Evolutionary conservation across 2,888 invertebrate species (phyloP), one percentile per base, ranked within the genome.

Genomic region (Lordiphosa andalusiaca): DNA sequence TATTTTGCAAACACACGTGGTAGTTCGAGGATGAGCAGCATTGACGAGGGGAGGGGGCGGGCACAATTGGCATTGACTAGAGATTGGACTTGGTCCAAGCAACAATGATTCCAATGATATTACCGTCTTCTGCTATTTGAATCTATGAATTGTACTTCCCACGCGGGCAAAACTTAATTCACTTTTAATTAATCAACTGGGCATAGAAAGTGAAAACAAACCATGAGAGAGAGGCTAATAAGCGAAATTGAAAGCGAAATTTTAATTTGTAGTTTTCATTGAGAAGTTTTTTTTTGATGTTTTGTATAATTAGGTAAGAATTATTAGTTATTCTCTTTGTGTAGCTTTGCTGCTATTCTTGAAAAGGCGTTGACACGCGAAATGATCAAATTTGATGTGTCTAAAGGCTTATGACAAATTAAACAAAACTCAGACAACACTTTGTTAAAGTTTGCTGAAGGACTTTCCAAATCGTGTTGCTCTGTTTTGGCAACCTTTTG

Each of bases 1-100:
- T 55, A 30, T 33, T 44, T 47, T 47, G 46, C 46, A 36, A 30
- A 19, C 62, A 61, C 62, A 62, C 62, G 47, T 61, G 61, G 50
- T 33, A 1, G 42, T 4, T 10, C 13, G 16, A 21, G 58, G 74
- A 67, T 74, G 60, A 60, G 67, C 56, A 52, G 47, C 71, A 63
- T 64, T 61, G 72, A 44, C 16, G 16, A 2, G 16, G 25, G 16
- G 33, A n/a, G n/a, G n/a, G n/a, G n/a, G n/a, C n/a, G n/a, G n/a
- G n/a, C n/a, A 59, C 51, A 30, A 56, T 57, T 77, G 77, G 76
- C 77, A 82, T 82, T 77, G 80, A 72, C 60, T 51, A 12, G 52
- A 55, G 75, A 71, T 78, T 64, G 63, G 56, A 40, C 63, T 64
- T 49, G 56, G 56, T 65, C 46, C n/a, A 64, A 62, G 42, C 48